A percentile compares a stretch with the other conserved stretches of the same genome.
Conservation (phyloP, 2,797 vertebrate species). For the Onychomys torridus region DNA sequence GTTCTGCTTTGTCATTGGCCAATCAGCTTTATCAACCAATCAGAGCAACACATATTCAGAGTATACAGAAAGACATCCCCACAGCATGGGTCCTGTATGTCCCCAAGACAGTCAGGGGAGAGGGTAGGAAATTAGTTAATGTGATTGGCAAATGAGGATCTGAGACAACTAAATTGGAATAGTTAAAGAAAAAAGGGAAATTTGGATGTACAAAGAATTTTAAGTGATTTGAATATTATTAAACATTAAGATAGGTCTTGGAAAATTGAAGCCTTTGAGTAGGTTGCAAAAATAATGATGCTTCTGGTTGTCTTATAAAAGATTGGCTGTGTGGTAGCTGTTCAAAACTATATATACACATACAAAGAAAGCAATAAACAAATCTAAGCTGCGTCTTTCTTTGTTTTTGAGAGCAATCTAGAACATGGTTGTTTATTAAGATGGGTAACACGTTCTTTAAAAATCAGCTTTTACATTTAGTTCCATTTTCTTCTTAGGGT, state of each 20-base stretch:
- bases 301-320: slow-evolving; percentile 45
- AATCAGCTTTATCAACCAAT: too few relatives aligned
- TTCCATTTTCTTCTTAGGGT: background rate
- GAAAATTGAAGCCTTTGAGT: slow-evolving; percentile 7
- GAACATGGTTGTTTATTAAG: background rate
- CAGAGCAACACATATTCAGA: too few relatives aligned
- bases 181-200: background rate
- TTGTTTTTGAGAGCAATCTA: background rate
- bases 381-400: background rate
- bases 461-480: slow-evolving; percentile 1
- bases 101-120: background rate
- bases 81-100: background rate
- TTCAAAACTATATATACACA: background rate
- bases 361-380: background rate
- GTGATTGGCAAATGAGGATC: background rate
- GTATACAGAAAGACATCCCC: too few relatives aligned
- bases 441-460: background rate
- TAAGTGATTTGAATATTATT: background rate
- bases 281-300: slow-evolving; percentile 3
- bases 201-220: background rate
- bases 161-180: background rate
- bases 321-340: background rate
- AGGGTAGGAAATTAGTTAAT: background rate
- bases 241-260: background rate
- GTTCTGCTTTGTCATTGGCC: too few relatives aligned